Base-by-base conservation (phyloP, 2,797 vertebrate genomes). In the Halcyon badia region DNA sequence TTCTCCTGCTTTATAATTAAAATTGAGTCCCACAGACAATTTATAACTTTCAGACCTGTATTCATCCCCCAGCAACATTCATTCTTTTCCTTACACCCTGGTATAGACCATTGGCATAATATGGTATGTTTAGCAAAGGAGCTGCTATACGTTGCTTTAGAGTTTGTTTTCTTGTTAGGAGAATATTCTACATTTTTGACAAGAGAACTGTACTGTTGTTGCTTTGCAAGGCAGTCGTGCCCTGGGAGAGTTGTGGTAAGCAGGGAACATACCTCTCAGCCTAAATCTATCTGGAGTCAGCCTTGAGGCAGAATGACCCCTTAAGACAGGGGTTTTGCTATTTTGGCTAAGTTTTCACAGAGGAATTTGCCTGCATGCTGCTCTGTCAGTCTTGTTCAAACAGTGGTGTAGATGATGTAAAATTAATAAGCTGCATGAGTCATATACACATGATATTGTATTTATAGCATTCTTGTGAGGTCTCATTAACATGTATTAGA, bases 371-470 rank as follows among this genome's bases (percentile, higher is more conserved):
- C 58, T 84, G 73, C 69, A 35, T 30, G 66, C 37, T 89, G 66
- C 28, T 90, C 73, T 87, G 60, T 75, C 66, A 48, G 62, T 88
- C 77, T 71, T 73, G 58, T 44, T 96, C 51, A 56, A 89, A 42
- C 70, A 71, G 60, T 1, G 1, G 46, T 68, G 83, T 66, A 89
- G 73, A 70, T 92, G 80, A 95, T 96, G 70, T 73, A 76, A 93
- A 95, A 92, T 96, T 93, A 94, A 93, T 95, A 89, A 93, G 77
- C 62, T 3, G 10, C 30, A 44, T 96, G 96, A 97, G 80, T 96
- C 94, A 97, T 60, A 90, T 79, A 82, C 73, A 39, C 78, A 90
- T 80, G 94, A 70, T 89, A 90, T 4, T 90, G 71, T 95, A 96
- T 95, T 96, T 97, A 90, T 96, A 96, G 94, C 83, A 79, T 77